Percentiles rank a stretch among this genome's conserved stretches.
Conservation (phyloP, 2,797 vertebrate genomes). For the Masticophis lateralis region DNA sequence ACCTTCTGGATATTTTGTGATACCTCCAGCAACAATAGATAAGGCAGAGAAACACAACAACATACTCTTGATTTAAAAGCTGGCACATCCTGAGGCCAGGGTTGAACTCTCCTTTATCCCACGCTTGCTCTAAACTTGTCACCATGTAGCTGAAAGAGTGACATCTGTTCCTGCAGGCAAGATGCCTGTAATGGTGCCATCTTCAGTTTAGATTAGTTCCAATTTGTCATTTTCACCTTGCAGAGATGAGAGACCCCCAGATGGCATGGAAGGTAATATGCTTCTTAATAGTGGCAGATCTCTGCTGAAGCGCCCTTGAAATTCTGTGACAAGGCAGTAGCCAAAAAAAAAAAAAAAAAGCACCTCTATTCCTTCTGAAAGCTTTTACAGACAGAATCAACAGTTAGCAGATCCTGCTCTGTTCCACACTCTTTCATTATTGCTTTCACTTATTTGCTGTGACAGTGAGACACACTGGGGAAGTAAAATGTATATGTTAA, state of each 20-base stretch:
- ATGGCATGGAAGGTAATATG: constrained; percentile 37
- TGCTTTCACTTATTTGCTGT: constrained; percentile 11
- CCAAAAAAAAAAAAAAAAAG: neutral
- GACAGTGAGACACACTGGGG: neutral
- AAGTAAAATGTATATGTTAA: constrained; percentile 46
- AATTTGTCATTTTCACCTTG: constrained; percentile 66
- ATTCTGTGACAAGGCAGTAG: constrained; percentile 34
- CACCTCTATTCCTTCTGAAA: neutral
- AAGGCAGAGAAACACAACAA: constrained; percentile 31
- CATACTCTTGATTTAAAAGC: constrained; percentile 61
- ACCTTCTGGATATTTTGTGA: constrained; percentile 44
- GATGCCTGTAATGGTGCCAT: constrained; percentile 54
- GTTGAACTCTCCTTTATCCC: constrained; percentile 67
- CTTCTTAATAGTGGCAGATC: constrained; percentile 42
- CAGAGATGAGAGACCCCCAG: constrained; percentile 45
- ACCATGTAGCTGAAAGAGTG: constrained; percentile 58
- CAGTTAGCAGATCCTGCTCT: neutral
- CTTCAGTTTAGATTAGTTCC: constrained; percentile 62
- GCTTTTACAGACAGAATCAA: constrained; percentile 20
- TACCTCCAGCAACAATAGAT: constrained; percentile 30
- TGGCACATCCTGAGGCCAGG: constrained; percentile 58
- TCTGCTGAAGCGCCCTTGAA: constrained; percentile 39
- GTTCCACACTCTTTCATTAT: neutral
- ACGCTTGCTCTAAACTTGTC: constrained; percentile 59
- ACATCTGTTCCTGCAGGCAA: constrained; percentile 64